These are phyloP conservation scores for Puffinus mauretanicus DNA, from an alignment of 2,113 vertebrate genomes.

Conservation along the genomic window DNA sequence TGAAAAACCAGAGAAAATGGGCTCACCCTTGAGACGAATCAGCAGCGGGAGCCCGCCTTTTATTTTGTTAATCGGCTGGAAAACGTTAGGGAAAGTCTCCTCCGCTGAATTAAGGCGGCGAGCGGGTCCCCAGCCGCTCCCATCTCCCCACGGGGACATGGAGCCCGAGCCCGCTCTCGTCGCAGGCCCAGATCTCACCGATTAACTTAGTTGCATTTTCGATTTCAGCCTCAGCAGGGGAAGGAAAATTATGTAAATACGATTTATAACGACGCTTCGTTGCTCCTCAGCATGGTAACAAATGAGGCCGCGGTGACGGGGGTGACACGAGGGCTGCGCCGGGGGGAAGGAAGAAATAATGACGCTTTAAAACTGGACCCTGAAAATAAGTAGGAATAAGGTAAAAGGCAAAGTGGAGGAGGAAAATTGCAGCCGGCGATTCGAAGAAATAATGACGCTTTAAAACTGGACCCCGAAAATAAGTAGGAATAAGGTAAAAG, in stretches of 20 bases:
- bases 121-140: background rate
- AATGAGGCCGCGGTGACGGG: background rate
- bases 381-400: background rate
- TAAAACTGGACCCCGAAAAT: background rate
- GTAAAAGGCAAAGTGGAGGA: background rate
- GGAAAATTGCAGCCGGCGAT: fast-evolving
- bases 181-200: background rate
- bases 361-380: background rate
- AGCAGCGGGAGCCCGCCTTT: background rate
- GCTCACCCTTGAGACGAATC: background rate
- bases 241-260: background rate
- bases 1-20: background rate
- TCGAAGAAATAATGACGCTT: fast-evolving
- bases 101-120: background rate
- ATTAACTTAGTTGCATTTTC: background rate
- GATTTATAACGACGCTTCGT: fast-evolving
- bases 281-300: background rate
- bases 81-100: background rate
- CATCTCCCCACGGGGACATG: fast-evolving
- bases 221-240: background rate
- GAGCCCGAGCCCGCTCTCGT: background rate
- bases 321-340: fast-evolving
- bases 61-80: background rate
- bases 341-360: background rate
- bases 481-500: background rate